Conservation (phyloP, 2,888 invertebrate genomes). For the Halocaridina rubra region DNA sequence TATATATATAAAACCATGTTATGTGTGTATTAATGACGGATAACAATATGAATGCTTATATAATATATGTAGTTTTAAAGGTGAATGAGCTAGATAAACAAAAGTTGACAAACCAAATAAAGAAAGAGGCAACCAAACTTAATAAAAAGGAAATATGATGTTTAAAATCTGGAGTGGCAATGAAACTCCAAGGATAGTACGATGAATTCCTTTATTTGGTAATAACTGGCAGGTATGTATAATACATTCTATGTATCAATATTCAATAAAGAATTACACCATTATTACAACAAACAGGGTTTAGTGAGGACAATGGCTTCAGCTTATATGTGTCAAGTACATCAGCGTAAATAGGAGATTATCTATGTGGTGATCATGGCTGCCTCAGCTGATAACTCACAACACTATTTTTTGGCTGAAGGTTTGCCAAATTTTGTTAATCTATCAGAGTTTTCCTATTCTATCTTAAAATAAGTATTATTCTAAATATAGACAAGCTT, state of each 20-base stretch:
- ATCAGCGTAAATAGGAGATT: constrained; percentile 37
- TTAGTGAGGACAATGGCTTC: constrained; percentile 47
- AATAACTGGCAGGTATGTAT: constrained; percentile 47
- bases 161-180: constrained; percentile 37
- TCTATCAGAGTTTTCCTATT: constrained; percentile 49
- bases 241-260: constrained; percentile 33
- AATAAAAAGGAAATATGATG: background rate
- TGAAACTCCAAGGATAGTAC: constrained; percentile 42
- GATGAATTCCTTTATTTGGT: constrained; percentile 55
- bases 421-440: constrained; percentile 60
- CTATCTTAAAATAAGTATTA: constrained; percentile 10
- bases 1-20: background rate
- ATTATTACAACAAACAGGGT: constrained; percentile 39
- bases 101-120: constrained; percentile 62
- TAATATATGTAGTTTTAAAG: constrained; percentile 9
- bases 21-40: background rate
- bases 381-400: constrained; percentile 61
- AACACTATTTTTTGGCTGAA: constrained; percentile 54
- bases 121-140: constrained; percentile 55
- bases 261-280: constrained; percentile 34
- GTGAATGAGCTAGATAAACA: constrained; percentile 50
- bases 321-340: constrained; percentile 42
- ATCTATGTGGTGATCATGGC: constrained; percentile 59
- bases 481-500: too few relatives aligned
- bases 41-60: too few relatives aligned